Percentiles rank a stretch among this genome's conserved stretches.
These are phyloP conservation scores for Drosophila testacea DNA, from an alignment of 2,888 invertebrate genomes.

Conservation along the genomic window DNA sequence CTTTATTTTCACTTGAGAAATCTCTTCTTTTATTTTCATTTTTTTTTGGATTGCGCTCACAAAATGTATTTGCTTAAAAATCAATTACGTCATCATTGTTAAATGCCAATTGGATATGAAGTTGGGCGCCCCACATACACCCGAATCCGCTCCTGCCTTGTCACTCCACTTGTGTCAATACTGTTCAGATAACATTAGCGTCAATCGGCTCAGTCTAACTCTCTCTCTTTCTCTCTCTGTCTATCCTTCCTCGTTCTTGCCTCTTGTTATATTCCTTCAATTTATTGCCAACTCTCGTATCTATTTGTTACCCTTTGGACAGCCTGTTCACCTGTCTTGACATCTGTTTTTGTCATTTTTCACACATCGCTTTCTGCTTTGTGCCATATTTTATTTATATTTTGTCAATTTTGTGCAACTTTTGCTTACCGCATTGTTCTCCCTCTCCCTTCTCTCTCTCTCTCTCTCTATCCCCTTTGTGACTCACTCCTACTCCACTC, in stretches of 20 bases:
- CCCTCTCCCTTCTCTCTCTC: neutral
- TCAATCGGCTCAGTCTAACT: conserved; percentile 35
- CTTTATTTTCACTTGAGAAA: conserved; percentile 27
- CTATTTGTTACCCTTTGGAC: conserved; percentile 50
- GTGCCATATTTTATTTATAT: conserved; percentile 79
- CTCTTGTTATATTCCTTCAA: neutral
- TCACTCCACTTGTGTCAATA: conserved; percentile 70
- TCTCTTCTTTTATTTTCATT: conserved; percentile 20
- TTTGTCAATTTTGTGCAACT: conserved; percentile 77
- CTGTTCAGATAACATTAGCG: conserved; percentile 70
- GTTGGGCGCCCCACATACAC: neutral
- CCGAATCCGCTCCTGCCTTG: conserved; percentile 34
- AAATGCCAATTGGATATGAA: conserved; percentile 66
- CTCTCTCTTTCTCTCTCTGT: neutral
- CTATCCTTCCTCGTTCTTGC: no score
- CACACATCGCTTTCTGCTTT: conserved; percentile 46
- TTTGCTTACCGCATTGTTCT: conserved; percentile 53
- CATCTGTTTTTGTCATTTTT: conserved; percentile 63
- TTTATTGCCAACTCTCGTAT: conserved; percentile 24
- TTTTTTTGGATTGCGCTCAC: conserved; percentile 31
- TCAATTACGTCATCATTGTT: conserved; percentile 81
- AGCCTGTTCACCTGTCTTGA: conserved; percentile 53
- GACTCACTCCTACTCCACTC: no score
- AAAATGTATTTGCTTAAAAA: conserved; percentile 77
- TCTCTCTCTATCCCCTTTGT: no score